phyloP scores from a whole-genome alignment of 2,888 invertebrate genomes.

The Mystacides longicornis region DNA sequence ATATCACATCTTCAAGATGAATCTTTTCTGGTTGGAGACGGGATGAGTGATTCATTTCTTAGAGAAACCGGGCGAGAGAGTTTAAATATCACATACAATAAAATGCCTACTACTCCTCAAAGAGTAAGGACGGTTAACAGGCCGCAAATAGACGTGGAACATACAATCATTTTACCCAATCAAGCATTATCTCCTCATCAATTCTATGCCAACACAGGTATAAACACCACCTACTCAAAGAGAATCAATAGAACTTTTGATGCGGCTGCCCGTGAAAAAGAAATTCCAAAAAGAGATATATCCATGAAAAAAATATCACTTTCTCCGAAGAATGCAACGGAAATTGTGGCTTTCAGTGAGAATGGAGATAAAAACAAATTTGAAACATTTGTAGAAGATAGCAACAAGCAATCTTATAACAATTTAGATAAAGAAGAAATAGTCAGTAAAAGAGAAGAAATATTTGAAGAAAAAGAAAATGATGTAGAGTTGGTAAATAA shows the following conservation, averaged over 20 bases:
- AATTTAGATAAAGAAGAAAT: not conserved
- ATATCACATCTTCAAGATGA: slow-evolving; percentile 40
- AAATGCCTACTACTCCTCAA: slow-evolving; percentile 28
- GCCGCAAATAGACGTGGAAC: slow-evolving; percentile 33
- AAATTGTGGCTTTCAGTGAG: slow-evolving; percentile 36
- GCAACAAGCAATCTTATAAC: slow-evolving; percentile 22
- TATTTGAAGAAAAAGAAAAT: not conserved
- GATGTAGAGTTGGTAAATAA: slow-evolving; percentile 11
- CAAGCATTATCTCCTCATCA: slow-evolving; percentile 30
- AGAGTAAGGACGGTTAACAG: slow-evolving; percentile 12
- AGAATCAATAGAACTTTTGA: slow-evolving; percentile 32
- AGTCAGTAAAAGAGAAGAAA: not conserved
- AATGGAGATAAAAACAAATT: slow-evolving; percentile 3
- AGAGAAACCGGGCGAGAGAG: slow-evolving; percentile 31
- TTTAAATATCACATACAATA: slow-evolving; percentile 41
- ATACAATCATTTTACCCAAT: slow-evolving; percentile 41
- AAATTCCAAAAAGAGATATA: slow-evolving; percentile 39
- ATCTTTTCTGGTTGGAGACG: slow-evolving; percentile 35
- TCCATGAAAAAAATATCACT: slow-evolving; percentile 40
- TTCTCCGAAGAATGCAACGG: slow-evolving; percentile 34
- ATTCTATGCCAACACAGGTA: slow-evolving; percentile 8
- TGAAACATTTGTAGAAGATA: slow-evolving; percentile 13
- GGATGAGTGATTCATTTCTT: slow-evolving; percentile 32
- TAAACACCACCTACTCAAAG: slow-evolving; percentile 8
- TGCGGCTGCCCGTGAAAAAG: slow-evolving; percentile 32